Conservation (phyloP, 2,888 invertebrate genomes). For the Odontomyia ornata region DNA sequence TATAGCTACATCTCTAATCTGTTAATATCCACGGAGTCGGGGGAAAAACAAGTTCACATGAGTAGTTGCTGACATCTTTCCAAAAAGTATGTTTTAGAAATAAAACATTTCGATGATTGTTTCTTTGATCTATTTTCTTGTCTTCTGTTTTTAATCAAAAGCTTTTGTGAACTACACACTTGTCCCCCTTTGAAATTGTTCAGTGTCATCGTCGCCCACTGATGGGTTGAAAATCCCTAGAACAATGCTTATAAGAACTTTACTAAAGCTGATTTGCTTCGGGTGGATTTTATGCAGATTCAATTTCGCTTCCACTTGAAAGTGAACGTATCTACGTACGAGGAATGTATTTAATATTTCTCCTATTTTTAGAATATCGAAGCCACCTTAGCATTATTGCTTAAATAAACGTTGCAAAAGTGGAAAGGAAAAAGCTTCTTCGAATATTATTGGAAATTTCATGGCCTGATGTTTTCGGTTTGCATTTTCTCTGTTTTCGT, state of each 20-base stretch:
- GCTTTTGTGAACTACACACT: neutral
- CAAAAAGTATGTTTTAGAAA: too few species aligned
- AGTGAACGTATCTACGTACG: neutral
- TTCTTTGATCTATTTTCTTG: too few species aligned
- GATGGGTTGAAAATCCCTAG: neutral
- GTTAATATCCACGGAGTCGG: too few species aligned
- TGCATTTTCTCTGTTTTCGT: neutral
- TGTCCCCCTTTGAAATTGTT: neutral
- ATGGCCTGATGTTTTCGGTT: neutral
- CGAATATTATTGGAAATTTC: slow-evolving; percentile 16
- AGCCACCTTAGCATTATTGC: neutral
- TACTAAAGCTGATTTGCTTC: neutral
- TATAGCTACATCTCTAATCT: too few species aligned
- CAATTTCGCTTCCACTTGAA: too few species aligned
- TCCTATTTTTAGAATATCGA: neutral
- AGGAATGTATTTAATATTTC: neutral
- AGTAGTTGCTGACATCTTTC: too few species aligned
- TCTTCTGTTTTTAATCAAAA: too few species aligned
- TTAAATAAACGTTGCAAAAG: slow-evolving; percentile 11
- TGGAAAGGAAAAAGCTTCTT: slow-evolving; percentile 12
- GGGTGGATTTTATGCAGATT: neutral
- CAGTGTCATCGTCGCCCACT: too few species aligned
- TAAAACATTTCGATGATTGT: too few species aligned
- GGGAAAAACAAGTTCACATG: too few species aligned
- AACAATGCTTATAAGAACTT: neutral